Evolutionary conservation across 2,113 vertebrate species (phyloP).

Genomic region (Pardalotus punctatus): DNA sequence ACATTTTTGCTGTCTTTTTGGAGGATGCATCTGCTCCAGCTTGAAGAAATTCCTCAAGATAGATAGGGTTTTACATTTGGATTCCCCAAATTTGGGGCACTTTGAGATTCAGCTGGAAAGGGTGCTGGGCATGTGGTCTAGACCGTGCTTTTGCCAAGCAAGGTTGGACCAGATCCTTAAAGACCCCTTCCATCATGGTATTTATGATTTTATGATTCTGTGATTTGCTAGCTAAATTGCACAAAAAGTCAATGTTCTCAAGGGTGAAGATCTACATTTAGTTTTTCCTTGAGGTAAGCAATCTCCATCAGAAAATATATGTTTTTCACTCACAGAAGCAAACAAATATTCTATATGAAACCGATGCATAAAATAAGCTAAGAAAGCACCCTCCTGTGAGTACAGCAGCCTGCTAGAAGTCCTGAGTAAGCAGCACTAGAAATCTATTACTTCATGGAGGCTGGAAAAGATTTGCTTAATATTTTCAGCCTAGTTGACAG

Average conservation of each 20-base stretch:
- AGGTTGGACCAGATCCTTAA: background rate
- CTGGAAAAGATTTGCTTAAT: background rate
- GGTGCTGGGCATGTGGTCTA: background rate
- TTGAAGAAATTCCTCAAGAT: background rate
- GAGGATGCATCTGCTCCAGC: background rate
- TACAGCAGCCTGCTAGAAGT: background rate
- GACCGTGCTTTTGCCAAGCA: background rate
- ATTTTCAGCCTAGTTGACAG: background rate
- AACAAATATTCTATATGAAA: background rate
- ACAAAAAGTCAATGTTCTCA: background rate
- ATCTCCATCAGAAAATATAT: background rate
- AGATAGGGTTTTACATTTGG: background rate
- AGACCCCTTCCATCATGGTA: background rate
- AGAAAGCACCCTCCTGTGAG: background rate
- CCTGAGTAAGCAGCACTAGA: background rate
- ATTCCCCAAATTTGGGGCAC: rapidly evolving
- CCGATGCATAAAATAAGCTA: background rate
- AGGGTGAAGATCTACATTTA: background rate
- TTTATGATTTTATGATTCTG: background rate
- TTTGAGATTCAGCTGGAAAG: background rate
- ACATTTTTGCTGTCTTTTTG: background rate
- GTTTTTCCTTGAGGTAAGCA: background rate
- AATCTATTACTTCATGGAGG: background rate
- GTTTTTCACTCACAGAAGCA: background rate
- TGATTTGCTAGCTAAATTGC: background rate